phyloP scores from a whole-genome alignment of 2,797 vertebrate species.

The Clarias platycephalus region DNA sequence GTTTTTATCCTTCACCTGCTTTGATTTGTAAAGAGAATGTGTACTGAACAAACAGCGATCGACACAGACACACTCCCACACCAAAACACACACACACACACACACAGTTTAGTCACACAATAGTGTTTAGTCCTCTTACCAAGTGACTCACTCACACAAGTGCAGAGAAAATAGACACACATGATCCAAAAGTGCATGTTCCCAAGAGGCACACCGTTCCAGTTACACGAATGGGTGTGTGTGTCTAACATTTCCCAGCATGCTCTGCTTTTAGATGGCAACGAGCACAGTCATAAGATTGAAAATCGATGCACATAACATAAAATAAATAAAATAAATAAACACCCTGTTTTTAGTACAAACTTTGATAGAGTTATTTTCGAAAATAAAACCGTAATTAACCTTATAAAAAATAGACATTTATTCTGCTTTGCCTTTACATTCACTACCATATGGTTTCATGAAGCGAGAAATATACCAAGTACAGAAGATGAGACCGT shows the following conservation, averaged over 20 bases:
- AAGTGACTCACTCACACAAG: neutral
- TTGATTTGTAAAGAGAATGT: constrained; percentile 21
- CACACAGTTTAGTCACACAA: constrained; percentile 5
- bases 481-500: neutral
- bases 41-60: constrained; percentile 45
- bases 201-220: neutral
- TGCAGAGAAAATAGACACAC: neutral
- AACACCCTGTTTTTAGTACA: too few relatives aligned
- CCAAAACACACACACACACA: neutral
- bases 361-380: too few relatives aligned
- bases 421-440: neutral
- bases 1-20: constrained; percentile 11
- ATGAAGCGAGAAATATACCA: constrained; percentile 13
- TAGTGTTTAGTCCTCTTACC: constrained; percentile 7
- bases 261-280: neutral
- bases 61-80: constrained; percentile 21
- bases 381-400: too few relatives aligned
- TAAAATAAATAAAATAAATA: too few relatives aligned
- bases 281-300: too few relatives aligned
- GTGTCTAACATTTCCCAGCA: neutral
- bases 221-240: too few relatives aligned
- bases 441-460: constrained; percentile 22
- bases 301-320: too few relatives aligned
- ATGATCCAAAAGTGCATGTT: neutral
- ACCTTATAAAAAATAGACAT: too few relatives aligned